These are phyloP conservation scores for Branchinecta lindahli DNA, from an alignment of 1,140 invertebrate species.

Conservation along the genomic window DNA sequence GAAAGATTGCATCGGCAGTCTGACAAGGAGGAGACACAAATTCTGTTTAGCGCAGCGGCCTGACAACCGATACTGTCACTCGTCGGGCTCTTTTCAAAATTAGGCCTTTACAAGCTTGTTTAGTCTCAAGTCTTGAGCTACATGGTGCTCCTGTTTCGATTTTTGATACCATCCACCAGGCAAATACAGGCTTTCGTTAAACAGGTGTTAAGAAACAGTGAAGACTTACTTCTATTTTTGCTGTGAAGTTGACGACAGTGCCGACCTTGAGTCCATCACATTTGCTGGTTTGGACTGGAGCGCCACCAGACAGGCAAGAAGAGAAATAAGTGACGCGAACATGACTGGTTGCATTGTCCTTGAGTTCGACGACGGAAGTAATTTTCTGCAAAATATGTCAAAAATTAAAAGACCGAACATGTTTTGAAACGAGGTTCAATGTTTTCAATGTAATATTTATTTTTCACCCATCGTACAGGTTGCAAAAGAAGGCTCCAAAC, in stretches of 20 bases:
- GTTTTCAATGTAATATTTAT: no score
- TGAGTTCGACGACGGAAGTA: conserved; percentile 77
- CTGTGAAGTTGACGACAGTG: conserved; percentile 49
- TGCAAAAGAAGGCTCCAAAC: background rate
- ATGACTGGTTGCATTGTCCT: conserved; percentile 68
- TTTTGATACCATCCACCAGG: no score
- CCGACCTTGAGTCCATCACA: conserved; percentile 74
- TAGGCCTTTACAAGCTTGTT: no score
- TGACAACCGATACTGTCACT: no score
- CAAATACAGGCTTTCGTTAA: no score
- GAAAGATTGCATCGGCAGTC: no score
- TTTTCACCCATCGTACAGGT: background rate
- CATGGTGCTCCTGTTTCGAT: no score
- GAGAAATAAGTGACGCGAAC: conserved; percentile 77
- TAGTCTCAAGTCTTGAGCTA: no score
- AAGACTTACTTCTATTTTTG: conserved; percentile 21
- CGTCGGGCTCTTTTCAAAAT: no score
- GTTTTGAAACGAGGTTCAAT: background rate
- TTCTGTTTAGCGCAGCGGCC: no score
- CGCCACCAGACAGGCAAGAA: conserved; percentile 50
- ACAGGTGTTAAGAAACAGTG: no score
- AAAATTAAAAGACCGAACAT: conserved; percentile 15
- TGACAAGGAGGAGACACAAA: no score
- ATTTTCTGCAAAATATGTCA: conserved; percentile 52
- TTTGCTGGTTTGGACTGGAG: conserved; percentile 50